Evolutionary conservation across 2,888 invertebrate genomes (phyloP).

Genomic region (Griposia aprilina): DNA sequence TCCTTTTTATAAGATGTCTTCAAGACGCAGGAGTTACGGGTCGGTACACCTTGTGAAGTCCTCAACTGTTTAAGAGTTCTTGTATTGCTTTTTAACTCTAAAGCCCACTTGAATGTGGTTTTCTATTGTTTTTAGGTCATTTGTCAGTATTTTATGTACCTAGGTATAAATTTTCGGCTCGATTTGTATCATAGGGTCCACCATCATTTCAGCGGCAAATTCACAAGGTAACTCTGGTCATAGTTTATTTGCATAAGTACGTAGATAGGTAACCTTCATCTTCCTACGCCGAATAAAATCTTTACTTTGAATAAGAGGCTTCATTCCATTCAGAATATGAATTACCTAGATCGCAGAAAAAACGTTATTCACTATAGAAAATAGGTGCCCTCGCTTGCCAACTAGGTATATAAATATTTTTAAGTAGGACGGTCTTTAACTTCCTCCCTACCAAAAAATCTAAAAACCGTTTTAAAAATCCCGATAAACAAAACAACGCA

Average conservation of each 20-base stretch:
- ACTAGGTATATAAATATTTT: not conserved
- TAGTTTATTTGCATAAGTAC: not conserved
- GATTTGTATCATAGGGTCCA: not conserved
- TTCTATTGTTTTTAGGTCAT: not conserved
- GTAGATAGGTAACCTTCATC: not conserved
- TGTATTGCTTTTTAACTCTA: slow-evolving; percentile 68
- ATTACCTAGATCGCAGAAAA: not conserved
- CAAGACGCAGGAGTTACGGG: slow-evolving; percentile 77
- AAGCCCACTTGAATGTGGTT: not conserved
- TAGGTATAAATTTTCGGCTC: not conserved
- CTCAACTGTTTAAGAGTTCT: slow-evolving; percentile 72
- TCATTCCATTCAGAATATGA: not conserved
- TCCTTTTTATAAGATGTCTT: slow-evolving; percentile 83
- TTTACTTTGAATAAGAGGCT: not conserved
- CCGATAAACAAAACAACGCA: slow-evolving; percentile 50
- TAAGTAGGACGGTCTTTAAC: not conserved
- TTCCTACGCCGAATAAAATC: not conserved
- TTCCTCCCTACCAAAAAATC: slow-evolving; percentile 6
- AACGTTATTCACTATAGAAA: not conserved
- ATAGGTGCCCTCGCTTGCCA: too few species aligned
- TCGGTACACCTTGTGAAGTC: slow-evolving; percentile 79
- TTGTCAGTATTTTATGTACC: not conserved
- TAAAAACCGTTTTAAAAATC: not conserved
- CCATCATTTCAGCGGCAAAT: not conserved
- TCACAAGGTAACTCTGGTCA: not conserved